Evolutionary conservation across 2,113 vertebrate genomes (phyloP).

Genomic region (Smithornis capensis): DNA sequence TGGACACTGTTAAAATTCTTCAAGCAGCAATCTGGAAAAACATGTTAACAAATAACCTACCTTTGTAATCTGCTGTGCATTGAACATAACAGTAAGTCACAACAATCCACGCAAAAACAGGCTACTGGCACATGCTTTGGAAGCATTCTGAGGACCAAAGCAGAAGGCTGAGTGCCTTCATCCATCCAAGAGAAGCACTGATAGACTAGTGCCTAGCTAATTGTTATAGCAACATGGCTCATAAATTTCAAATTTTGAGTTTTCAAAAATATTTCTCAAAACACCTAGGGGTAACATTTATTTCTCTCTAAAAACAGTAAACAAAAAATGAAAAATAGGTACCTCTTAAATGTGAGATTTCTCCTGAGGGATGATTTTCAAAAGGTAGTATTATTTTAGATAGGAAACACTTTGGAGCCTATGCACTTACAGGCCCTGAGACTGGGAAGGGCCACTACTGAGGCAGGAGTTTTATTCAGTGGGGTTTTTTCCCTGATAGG

Average conservation of each 20-base stretch:
- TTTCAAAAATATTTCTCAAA: background rate
- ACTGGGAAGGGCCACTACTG: background rate
- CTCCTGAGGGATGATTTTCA: background rate
- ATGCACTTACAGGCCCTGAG: background rate
- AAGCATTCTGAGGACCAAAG: background rate
- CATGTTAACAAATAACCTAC: constrained; percentile 45
- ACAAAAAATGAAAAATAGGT: background rate
- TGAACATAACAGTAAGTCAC: constrained; percentile 24
- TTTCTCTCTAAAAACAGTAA: background rate
- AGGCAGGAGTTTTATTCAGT: background rate
- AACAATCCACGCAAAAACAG: constrained; percentile 29
- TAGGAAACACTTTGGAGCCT: background rate
- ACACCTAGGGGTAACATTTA: background rate
- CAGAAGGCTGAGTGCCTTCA: background rate
- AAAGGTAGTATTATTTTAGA: background rate
- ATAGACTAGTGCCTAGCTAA: background rate
- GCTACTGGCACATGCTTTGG: background rate
- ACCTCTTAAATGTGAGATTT: background rate
- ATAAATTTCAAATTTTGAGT: background rate
- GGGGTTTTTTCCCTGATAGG: background rate
- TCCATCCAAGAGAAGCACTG: background rate
- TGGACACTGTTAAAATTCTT: constrained; percentile 55
- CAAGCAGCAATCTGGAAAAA: constrained; percentile 52
- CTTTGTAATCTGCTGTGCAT: background rate
- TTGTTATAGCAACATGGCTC: background rate